These are phyloP conservation scores for Acrocera orbiculus DNA, from an alignment of 2,888 invertebrate species.

Conservation along the genomic window DNA sequence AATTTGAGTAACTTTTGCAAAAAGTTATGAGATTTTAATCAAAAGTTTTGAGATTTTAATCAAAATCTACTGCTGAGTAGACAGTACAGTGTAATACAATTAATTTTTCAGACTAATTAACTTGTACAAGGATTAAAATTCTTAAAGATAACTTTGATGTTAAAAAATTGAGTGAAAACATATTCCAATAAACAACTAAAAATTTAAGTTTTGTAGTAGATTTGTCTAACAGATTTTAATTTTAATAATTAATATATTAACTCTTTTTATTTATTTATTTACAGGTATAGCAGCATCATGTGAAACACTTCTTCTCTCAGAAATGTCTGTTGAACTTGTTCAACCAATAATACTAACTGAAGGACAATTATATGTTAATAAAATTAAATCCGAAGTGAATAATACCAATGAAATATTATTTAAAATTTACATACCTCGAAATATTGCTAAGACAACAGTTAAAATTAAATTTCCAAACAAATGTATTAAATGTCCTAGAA, in stretches of 20 bases:
- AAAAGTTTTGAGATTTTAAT: too few species aligned
- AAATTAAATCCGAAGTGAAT: slow-evolving; percentile 20
- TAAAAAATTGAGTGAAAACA: too few species aligned
- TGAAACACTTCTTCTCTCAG: slow-evolving; percentile 44
- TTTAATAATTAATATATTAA: background rate
- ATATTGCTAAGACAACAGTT: slow-evolving; percentile 23
- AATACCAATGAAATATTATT: slow-evolving; percentile 22
- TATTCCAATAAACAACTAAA: too few species aligned
- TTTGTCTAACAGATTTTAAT: too few species aligned
- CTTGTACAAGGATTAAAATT: too few species aligned
- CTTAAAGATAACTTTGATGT: too few species aligned
- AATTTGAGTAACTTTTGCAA: too few species aligned
- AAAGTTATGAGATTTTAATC: too few species aligned
- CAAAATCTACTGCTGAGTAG: too few species aligned
- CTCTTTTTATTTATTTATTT: slow-evolving; percentile 21
- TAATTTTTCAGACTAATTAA: too few species aligned
- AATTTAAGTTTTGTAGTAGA: too few species aligned
- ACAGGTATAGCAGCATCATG: slow-evolving; percentile 50
- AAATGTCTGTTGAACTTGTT: slow-evolving; percentile 39
- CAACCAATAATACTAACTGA: slow-evolving; percentile 24
- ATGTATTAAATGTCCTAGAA: slow-evolving; percentile 32
- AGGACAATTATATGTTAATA: slow-evolving; percentile 22
- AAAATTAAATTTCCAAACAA: slow-evolving; percentile 25
- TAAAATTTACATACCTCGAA: slow-evolving; percentile 36
- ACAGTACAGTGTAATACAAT: too few species aligned